Evolutionary conservation across 2,113 vertebrate species (phyloP).

Genomic region (Oreochromis niloticus): DNA sequence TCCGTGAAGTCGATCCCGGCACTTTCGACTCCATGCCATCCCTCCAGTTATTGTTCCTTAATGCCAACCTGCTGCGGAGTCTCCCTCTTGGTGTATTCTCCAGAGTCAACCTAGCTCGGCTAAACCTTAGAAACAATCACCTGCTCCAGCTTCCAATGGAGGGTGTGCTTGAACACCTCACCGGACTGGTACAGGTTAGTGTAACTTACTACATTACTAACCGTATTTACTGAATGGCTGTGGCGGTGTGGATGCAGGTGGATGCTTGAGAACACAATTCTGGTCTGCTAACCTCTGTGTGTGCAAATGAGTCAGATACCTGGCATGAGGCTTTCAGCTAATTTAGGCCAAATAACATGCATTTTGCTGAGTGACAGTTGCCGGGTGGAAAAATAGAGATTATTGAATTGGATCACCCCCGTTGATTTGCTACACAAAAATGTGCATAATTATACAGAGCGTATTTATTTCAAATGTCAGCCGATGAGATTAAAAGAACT

Average conservation of each 20-base stretch:
- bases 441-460: conserved; percentile 31
- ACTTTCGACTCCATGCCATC: conserved; percentile 94
- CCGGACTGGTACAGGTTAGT: conserved; percentile 91
- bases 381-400: neutral
- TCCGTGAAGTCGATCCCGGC: conserved; percentile 86
- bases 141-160: conserved; percentile 87
- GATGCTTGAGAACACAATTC: conserved; percentile 8
- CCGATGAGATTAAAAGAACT: conserved; percentile 25
- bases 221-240: neutral
- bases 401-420: conserved; percentile 3
- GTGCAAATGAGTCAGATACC: conserved; percentile 19
- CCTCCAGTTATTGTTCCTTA: conserved; percentile 91
- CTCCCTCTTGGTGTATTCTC: conserved; percentile 89
- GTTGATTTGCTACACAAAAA: conserved; percentile 32
- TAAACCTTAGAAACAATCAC: conserved; percentile 93
- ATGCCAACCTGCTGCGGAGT: conserved; percentile 87
- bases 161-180: conserved; percentile 91
- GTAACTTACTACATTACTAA: neutral
- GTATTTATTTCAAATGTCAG: conserved; percentile 43
- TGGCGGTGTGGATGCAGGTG: conserved; percentile 74
- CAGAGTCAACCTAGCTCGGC: conserved; percentile 86
- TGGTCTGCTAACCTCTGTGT: neutral
- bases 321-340: conserved; percentile 2
- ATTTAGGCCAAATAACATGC: conserved; percentile 11
- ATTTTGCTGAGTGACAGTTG: conserved; percentile 24